Evolutionary conservation across 2,797 vertebrate genomes (phyloP).

Genomic region (Cynopterus sphinx): DNA sequence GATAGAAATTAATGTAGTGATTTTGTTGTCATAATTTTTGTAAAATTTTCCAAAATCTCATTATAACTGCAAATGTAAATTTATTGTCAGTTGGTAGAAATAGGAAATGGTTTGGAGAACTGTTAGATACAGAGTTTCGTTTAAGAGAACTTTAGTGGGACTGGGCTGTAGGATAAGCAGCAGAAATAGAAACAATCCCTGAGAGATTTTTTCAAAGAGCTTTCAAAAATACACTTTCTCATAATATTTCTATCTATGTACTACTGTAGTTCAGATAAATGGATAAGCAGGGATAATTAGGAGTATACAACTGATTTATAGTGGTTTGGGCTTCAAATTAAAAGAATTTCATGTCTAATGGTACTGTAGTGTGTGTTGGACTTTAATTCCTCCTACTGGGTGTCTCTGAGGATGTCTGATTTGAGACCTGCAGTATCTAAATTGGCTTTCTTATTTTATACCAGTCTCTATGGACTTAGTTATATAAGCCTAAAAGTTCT

Average conservation of each 20-base stretch:
- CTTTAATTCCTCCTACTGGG: not conserved
- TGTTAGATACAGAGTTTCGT: not conserved
- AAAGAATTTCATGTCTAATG: not conserved
- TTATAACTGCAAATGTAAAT: not conserved
- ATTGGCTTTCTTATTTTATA: not conserved
- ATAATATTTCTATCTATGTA: not conserved
- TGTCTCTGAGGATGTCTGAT: not conserved
- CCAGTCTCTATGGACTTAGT: not conserved
- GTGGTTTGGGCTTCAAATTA: not conserved
- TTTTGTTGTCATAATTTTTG: not conserved
- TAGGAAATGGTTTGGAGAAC: not conserved
- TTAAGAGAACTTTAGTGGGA: not conserved
- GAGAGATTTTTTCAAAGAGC: not conserved
- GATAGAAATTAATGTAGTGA: not conserved
- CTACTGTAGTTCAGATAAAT: not conserved
- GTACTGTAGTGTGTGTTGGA: not conserved
- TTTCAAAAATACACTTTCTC: not conserved
- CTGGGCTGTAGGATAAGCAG: not conserved
- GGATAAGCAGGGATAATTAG: not conserved
- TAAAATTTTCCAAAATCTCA: not conserved
- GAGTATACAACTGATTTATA: not conserved
- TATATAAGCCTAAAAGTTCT: not conserved
- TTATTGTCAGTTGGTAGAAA: not conserved
- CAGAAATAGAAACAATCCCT: not conserved
- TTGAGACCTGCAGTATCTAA: not conserved